Percentiles rank a stretch among this genome's conserved stretches.
Conservation (phyloP, 1,140 invertebrate species). For the Epicauta chinensis region DNA sequence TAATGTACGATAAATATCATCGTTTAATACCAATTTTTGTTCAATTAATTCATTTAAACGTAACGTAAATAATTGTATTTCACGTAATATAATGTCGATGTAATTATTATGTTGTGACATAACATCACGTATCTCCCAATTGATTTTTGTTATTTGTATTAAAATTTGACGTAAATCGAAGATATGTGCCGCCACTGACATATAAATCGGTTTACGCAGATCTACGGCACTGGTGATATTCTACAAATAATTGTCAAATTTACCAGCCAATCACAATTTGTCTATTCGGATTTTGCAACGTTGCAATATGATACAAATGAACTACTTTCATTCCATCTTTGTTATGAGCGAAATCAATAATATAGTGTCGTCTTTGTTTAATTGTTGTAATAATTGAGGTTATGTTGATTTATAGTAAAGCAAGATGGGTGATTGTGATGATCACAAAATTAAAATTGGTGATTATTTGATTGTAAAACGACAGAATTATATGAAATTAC, state of each 20-base stretch:
- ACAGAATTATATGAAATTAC: slow-evolving; percentile 68
- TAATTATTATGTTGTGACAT: slow-evolving; percentile 93
- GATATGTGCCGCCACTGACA: slow-evolving; percentile 68
- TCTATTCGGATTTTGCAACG: no score
- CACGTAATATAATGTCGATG: slow-evolving; percentile 64
- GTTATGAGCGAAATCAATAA: no score
- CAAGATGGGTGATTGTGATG: slow-evolving; percentile 13
- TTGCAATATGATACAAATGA: no score
- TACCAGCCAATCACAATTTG: no score
- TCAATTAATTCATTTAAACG: slow-evolving; percentile 61
- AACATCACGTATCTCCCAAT: slow-evolving; percentile 95
- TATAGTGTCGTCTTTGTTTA: no score
- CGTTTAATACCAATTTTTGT: slow-evolving; percentile 61
- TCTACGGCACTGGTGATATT: slow-evolving; percentile 64
- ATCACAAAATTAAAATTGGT: slow-evolving; percentile 51
- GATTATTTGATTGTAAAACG: slow-evolving; percentile 68
- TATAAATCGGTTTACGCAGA: slow-evolving; percentile 78
- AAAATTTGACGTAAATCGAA: slow-evolving; percentile 78
- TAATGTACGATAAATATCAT: slow-evolving; percentile 60
- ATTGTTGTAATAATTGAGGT: no score
- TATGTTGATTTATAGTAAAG: no score
- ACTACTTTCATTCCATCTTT: no score
- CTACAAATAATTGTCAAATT: no score
- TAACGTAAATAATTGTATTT: slow-evolving; percentile 72
- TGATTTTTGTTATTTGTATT: slow-evolving; percentile 80